Conservation (phyloP, 92 coral and sea anemone genomes). For the Umimayanthus chanpuru region DNA sequence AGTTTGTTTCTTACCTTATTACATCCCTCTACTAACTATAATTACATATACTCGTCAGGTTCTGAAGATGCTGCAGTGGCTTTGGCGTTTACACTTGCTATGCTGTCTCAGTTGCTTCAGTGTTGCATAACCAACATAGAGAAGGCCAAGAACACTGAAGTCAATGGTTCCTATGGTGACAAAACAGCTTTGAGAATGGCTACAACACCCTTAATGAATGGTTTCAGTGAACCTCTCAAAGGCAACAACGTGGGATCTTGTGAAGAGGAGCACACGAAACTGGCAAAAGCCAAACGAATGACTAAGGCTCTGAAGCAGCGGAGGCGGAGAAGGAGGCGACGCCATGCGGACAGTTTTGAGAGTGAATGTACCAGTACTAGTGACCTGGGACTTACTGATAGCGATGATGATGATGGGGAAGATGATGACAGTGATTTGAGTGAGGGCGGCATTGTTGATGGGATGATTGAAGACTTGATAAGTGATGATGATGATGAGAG, state of each 20-base stretch:
- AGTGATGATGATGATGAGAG: slow-evolving; percentile 90
- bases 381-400: slow-evolving; percentile 68
- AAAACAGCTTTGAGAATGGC: slow-evolving; percentile 11
- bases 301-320: slow-evolving; percentile 81
- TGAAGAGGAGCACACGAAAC: slow-evolving; percentile 57
- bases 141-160: slow-evolving; percentile 43
- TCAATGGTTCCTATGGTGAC: slow-evolving; percentile 41
- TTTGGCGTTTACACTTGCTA: slow-evolving; percentile 76
- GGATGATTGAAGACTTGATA: slow-evolving; percentile 66
- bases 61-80: slow-evolving; percentile 80
- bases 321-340: slow-evolving; percentile 82
- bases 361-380: slow-evolving; percentile 86
- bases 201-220: slow-evolving; percentile 49
- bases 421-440: slow-evolving; percentile 91
- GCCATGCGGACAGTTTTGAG: slow-evolving; percentile 70
- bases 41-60: slow-evolving; percentile 47
- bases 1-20: too few relatives aligned
- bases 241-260: neutral
- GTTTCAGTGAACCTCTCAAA: slow-evolving; percentile 35
- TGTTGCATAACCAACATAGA: slow-evolving; percentile 73
- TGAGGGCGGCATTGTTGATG: slow-evolving; percentile 89
- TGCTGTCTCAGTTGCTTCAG: slow-evolving; percentile 80
- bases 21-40: too few relatives aligned
- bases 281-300: slow-evolving; percentile 64
- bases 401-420: slow-evolving; percentile 61